Base-by-base conservation (phyloP, 2,113 vertebrate species). In the Cebidichthys violaceus region DNA sequence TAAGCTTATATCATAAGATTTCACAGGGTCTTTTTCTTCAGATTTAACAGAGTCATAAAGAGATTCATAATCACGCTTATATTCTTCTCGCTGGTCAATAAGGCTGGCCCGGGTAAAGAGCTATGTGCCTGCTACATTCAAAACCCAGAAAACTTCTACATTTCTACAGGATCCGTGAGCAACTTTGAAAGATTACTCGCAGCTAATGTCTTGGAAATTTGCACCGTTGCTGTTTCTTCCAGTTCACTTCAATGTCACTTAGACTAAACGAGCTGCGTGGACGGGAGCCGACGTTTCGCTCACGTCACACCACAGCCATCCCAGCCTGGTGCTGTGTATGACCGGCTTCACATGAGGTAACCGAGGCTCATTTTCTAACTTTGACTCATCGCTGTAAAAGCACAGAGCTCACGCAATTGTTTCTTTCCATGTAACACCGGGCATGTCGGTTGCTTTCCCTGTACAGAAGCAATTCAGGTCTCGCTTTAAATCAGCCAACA, bases 1-100 rank as follows among this genome's bases (percentile, higher is more conserved):
- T 85, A 80, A 86, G 75, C 55, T 74, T 70, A 35, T 84, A 85
- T 87, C 79, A 59, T 70, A 83, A 57, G 82, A 71, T 91, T 85
- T 86, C 79, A 82, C 78, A 66, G 74, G 79, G 75, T 66, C 24
- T 74, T 86, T 85, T 88, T 86, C 52, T 75, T 70, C 22, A 50
- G 66, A 85, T 82, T 79, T 87, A 71, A 73, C 41, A 75, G 66
- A 74, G 55, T 52, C 39, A 81, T 47, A 3, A 29, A 77, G 71
- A 77, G 82, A 31, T 86, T 82, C 82, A 60, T 85, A 81, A 86
- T 93, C 74, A 69, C 77, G 57, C 37, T 57, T 81, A 37, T 52
- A 22, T 88, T 86, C 78, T 74, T 75, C 66, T 29, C 15, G n/a
- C 75, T 77, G 82, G 82, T 87, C 89, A 87, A 64, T 75, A 52